Evolutionary conservation across 2,113 vertebrate species (phyloP), one percentile per base, ranked within the genome.

Genomic region (Rutilus rutilus): DNA sequence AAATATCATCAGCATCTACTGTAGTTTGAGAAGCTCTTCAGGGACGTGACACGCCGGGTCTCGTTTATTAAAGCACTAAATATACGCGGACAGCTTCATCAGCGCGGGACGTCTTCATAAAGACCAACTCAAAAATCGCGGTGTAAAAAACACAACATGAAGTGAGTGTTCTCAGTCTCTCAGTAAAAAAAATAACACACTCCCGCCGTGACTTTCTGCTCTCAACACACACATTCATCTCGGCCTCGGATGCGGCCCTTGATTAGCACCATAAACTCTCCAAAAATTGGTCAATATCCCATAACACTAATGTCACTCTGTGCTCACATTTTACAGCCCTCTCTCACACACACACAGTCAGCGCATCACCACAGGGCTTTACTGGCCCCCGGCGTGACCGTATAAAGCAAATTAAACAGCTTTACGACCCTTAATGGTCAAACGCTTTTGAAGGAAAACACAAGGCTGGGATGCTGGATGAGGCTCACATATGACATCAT

Each of bases 181-280:
- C 73, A 57, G 33, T 60, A 39, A 60, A 60, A 60, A 50, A 79
- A n/a, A 79, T 59, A 60, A 79, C 77, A 82, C 60, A 50, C 79
- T 67, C 42, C 17, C 42, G 14, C 45, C 12, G 25, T 82, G 42
- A 67, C 62, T 27, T 15, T 8, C 62, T 69, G 62, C 62, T 52
- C 79, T 80, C 71, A 30, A 52, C 59, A 45, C 81, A 78, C 77
- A 78, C 73, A 82, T 92, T 86, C 90, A 83, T 90, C 90, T 91
- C 89, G 87, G 88, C 86, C 90, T 92, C n/a, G 12, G 91, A 90
- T 88, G 85, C 4, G 79, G 83, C 89, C 91, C 91, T 91, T 90
- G 91, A 94, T 95, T 95, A 94, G 94, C 89, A 88, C 92, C 92
- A 92, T 94, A 94, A 94, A 94, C 94, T 88, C 90, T 86, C 59